phyloP scores from a whole-genome alignment of 2,888 invertebrate genomes.

The Megastigmus dorsalis region DNA sequence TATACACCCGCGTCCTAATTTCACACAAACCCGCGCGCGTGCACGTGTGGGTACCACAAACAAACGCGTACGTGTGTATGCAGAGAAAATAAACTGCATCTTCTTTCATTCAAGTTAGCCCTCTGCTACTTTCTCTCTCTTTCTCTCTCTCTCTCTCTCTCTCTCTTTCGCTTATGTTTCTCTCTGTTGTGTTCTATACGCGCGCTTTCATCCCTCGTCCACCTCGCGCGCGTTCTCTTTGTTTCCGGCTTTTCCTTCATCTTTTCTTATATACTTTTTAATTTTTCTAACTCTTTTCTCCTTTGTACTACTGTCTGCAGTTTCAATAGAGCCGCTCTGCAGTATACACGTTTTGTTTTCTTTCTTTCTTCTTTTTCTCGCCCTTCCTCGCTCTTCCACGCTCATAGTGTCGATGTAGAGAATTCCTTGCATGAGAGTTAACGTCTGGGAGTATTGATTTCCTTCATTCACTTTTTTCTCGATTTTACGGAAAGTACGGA shows the following conservation, averaged over 20 bases:
- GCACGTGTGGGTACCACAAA: no score
- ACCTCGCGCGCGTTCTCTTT: conserved; percentile 2
- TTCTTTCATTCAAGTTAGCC: not conserved
- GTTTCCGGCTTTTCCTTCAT: not conserved
- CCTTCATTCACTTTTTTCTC: not conserved
- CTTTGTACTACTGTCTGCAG: no score
- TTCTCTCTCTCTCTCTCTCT: not conserved
- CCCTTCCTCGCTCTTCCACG: no score
- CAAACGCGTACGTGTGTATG: no score
- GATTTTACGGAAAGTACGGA: no score
- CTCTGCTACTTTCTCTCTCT: not conserved
- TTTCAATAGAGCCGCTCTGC: no score
- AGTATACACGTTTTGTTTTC: no score
- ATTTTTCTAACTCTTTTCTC: conserved; percentile 11
- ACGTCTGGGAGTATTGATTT: not conserved
- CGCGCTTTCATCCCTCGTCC: not conserved
- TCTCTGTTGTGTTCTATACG: no score
- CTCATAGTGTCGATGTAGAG: no score
- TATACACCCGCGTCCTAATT: conserved; percentile 26
- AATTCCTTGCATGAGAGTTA: no score
- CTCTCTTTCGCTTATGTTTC: not conserved
- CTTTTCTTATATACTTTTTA: not conserved
- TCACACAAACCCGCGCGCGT: conserved; percentile 1
- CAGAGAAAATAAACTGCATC: not conserved
- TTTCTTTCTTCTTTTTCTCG: no score